Evolutionary conservation across 1,140 invertebrate genomes (phyloP).

Genomic region (Philopotamus ludificatus): DNA sequence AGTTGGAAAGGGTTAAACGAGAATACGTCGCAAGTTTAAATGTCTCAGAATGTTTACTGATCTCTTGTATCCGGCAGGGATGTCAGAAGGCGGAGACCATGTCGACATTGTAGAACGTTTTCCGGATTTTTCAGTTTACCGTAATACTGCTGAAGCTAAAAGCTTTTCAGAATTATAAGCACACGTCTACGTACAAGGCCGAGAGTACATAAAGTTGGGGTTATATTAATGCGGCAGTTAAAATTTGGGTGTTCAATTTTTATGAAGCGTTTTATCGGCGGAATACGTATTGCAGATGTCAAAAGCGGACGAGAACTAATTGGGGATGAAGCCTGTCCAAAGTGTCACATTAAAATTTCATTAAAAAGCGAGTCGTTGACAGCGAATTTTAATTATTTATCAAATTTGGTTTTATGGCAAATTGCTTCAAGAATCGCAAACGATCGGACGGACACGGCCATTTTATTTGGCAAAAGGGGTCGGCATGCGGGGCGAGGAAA

Average conservation of each 20-base stretch:
- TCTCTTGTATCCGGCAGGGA: neutral
- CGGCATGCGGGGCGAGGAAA: neutral
- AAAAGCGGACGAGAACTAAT: too few species aligned
- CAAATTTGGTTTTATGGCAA: constrained; percentile 2
- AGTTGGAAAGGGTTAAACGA: too few species aligned
- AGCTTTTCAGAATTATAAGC: constrained; percentile 27
- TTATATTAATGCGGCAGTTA: too few species aligned
- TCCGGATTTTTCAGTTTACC: constrained; percentile 21
- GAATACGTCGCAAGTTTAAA: too few species aligned
- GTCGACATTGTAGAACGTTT: constrained; percentile 16
- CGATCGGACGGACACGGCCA: neutral
- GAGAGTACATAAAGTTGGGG: too few species aligned
- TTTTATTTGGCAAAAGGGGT: neutral
- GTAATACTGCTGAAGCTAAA: constrained; percentile 28
- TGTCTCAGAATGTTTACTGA: constrained; percentile 11
- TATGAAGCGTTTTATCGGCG: too few species aligned
- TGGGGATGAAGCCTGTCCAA: neutral
- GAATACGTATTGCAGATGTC: too few species aligned
- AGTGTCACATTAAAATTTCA: neutral
- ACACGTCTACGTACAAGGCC: neutral
- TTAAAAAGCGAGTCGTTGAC: neutral
- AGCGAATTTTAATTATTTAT: constrained; percentile 13
- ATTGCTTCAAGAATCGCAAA: neutral
- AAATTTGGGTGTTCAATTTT: too few species aligned
- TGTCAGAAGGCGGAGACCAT: constrained; percentile 1